Percentiles rank a stretch among this genome's conserved stretches.
Conservation (phyloP, 2,888 invertebrate genomes). For the Ptilodon capucinus region DNA sequence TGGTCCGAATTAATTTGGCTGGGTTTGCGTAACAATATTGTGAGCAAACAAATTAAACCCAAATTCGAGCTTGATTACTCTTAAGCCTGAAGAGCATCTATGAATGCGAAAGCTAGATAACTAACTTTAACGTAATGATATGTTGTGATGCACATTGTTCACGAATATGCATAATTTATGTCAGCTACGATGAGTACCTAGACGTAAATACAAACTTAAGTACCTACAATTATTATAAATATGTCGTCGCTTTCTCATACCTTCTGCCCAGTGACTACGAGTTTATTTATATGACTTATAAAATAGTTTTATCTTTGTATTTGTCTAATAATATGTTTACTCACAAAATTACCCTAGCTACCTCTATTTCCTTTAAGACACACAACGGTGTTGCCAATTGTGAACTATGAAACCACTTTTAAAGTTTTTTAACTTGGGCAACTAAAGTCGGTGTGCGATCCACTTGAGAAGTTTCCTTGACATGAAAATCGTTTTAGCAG, state of each 20-base stretch:
- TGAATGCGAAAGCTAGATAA: slow-evolving; percentile 17
- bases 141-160: no score
- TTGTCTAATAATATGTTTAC: no score
- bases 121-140: slow-evolving; percentile 25
- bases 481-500: slow-evolving; percentile 53
- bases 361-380: background rate
- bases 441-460: slow-evolving; percentile 32
- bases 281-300: no score
- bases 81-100: slow-evolving; percentile 21
- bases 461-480: slow-evolving; percentile 42
- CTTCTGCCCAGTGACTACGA: no score
- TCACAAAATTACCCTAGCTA: background rate
- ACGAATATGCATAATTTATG: no score
- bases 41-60: slow-evolving; percentile 44
- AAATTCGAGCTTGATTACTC: slow-evolving; percentile 32
- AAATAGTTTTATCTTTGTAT: no score
- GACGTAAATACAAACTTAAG: no score
- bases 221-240: no score
- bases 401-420: slow-evolving; percentile 20
- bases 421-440: slow-evolving; percentile 26
- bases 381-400: slow-evolving; percentile 9
- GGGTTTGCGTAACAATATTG: slow-evolving; percentile 42
- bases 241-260: no score
- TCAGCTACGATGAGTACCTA: no score
- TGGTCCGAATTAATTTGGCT: slow-evolving; percentile 27